Evolutionary conservation across 1,140 invertebrate species (phyloP), one percentile per base, ranked within the genome.

Genomic region (Aphidius ervi): DNA sequence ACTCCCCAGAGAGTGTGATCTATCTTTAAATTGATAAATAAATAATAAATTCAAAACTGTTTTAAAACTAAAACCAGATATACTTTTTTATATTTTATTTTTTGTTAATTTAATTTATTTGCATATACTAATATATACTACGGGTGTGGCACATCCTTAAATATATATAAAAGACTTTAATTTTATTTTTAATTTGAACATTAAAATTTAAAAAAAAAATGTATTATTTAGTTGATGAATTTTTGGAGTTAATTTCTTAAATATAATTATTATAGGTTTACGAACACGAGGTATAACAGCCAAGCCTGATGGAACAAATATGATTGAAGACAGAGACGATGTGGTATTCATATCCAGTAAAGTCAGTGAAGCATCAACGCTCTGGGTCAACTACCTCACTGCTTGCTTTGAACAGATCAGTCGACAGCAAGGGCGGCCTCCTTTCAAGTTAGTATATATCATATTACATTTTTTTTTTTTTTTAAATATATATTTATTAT

Each of bases 391-490:
- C 67, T 92, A 91, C 75, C 83, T 92, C 61, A 86, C 85, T 31
- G 85, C 85, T 31, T 90, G 89, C 73, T 92, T 92, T 71, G 88
- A 91, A 69, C 89, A 91, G 77, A 89, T 91, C 65, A 89, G 88
- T 75, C 86, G 88, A 56, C 87, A 91, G 66, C 84, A 87, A 70
- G 86, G 86, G 45, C 70, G 86, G 67, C 86, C 88, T 61, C 86
- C 87, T 67, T 89, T 88, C 73, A 88, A 85, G 87, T 89, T 74
- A 82, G 65, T 67, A 16, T 31, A 31, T 31, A 31, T 64, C 40
- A 66, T 66, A 53, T 69, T 59, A 66, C 58, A 61, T 50, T 43
- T 50, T 8, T 49, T 43, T n/a, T 43, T n/a, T 39, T 20, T 45
- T 16, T 16, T 16, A 16, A 16, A 8, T 43, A 57, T 43, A 58